A percentile compares a stretch with the other conserved stretches of the same genome.
Evolutionary conservation across 2,113 vertebrate species (phyloP).

Genomic region (Xiphorhynchus elegans): DNA sequence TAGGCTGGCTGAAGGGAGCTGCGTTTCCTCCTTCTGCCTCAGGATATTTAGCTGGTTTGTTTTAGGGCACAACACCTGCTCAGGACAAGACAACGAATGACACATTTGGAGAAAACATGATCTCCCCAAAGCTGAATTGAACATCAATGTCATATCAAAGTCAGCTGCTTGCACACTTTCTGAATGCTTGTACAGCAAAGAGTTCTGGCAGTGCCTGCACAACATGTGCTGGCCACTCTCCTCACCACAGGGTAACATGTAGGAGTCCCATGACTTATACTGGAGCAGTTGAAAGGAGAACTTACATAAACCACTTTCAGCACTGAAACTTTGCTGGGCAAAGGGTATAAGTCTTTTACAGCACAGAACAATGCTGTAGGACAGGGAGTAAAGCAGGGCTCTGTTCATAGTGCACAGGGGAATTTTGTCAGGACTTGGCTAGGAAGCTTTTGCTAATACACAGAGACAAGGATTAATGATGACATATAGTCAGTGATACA

Average conservation of each 20-base stretch:
- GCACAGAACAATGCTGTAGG: neutral
- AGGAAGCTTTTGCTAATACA: neutral
- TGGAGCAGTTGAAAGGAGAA: neutral
- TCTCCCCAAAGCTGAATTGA: neutral
- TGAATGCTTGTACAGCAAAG: neutral
- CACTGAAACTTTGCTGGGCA: neutral
- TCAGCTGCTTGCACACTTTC: neutral
- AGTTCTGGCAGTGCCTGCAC: neutral
- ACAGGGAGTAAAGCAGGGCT: neutral
- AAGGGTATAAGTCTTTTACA: neutral
- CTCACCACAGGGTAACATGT: neutral
- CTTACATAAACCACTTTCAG: neutral
- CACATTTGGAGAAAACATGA: neutral
- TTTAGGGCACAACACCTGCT: constrained; percentile 29
- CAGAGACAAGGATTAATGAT: neutral
- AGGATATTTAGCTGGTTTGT: neutral
- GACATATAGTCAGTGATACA: neutral
- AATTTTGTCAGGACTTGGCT: neutral
- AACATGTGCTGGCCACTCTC: fast-evolving
- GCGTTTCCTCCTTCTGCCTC: neutral
- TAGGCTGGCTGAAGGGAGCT: neutral
- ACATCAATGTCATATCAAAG: neutral
- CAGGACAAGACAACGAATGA: neutral
- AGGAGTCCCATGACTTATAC: neutral
- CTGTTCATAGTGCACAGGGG: neutral